phyloP scores from a whole-genome alignment of 1,140 invertebrate genomes.

The Drosophila malerkotliana region DNA sequence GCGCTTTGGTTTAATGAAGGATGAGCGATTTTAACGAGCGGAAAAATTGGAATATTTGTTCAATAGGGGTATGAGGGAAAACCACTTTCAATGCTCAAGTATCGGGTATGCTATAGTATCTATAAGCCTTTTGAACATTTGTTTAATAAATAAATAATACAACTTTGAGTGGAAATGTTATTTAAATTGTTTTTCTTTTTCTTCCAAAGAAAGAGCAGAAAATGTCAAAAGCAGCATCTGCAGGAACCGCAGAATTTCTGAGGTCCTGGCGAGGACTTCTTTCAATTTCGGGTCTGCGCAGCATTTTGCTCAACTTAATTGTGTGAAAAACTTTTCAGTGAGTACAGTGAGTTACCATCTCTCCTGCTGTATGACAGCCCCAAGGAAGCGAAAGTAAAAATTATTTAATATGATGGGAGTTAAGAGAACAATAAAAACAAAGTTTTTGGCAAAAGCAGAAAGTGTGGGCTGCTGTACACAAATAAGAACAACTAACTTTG shows the following conservation, averaged over 20 bases:
- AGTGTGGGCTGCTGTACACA: conserved; percentile 12
- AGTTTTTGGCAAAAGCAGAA: conserved; percentile 14
- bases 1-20: conserved; percentile 17
- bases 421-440: conserved; percentile 37
- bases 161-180: conserved; percentile 38
- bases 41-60: conserved; percentile 7
- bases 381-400: conserved; percentile 24
- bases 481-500: conserved; percentile 11
- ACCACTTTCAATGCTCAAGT: no score
- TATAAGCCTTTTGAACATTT: no score
- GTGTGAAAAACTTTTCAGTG: conserved; percentile 65
- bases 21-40: conserved; percentile 6
- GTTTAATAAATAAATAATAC: neutral
- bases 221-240: conserved; percentile 20
- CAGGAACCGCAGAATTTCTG: conserved; percentile 9
- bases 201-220: conserved; percentile 10
- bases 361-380: conserved; percentile 34
- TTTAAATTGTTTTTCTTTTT: conserved; percentile 17
- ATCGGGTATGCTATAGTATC: no score
- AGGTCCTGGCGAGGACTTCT: conserved; percentile 21
- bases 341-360: conserved; percentile 49
- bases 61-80: neutral
- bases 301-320: conserved; percentile 59
- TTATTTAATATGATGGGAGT: conserved; percentile 52
- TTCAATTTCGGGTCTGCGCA: conserved; percentile 20